Conservation (phyloP, 2,797 vertebrate genomes). For the Leontopithecus rosalia region DNA sequence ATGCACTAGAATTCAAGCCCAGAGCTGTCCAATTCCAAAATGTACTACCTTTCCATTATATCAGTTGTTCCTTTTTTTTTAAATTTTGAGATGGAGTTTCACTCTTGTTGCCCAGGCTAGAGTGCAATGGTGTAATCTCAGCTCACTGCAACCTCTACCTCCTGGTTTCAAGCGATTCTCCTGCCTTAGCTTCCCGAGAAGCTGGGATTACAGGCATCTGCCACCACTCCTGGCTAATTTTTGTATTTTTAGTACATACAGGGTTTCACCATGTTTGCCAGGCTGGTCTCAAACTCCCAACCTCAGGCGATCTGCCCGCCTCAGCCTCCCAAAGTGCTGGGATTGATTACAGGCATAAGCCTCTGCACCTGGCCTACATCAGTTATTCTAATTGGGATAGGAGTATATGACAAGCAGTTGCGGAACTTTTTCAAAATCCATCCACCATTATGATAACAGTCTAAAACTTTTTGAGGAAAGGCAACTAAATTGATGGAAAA, state of each 20-base stretch:
- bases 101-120: neutral
- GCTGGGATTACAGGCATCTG: neutral
- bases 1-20: neutral
- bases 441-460: neutral
- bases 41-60: neutral
- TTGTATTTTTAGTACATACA: neutral
- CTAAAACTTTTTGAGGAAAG: constrained; percentile 28
- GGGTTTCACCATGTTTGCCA: neutral
- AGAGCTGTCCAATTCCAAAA: neutral
- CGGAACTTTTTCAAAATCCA: neutral
- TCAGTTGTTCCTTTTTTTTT: neutral
- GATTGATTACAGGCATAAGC: neutral
- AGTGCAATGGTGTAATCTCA: neutral
- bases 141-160: neutral
- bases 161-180: neutral
- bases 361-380: neutral
- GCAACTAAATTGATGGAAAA: neutral
- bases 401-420: neutral
- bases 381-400: neutral
- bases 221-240: neutral
- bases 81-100: neutral
- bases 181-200: neutral
- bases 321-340: neutral
- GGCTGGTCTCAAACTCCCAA: neutral
- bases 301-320: neutral